Percentiles rank a stretch among this genome's conserved stretches.
Conservation (phyloP, 2,797 vertebrate species). For the Sebastes kiyomatsui region DNA sequence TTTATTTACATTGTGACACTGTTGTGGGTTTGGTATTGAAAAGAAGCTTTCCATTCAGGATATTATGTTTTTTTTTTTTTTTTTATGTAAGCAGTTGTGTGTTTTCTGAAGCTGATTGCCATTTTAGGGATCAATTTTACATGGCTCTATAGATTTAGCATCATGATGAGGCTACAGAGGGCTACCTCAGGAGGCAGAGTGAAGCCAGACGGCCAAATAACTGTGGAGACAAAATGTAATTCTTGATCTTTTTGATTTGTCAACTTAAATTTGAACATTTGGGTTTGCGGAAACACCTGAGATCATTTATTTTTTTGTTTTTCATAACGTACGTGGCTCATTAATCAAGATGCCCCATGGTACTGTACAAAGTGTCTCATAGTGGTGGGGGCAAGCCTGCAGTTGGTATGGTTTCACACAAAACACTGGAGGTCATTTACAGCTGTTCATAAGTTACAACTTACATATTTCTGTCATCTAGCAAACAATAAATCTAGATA, state of each 20-base stretch:
- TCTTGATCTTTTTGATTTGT: slow-evolving; percentile 41
- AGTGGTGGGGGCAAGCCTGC: background rate
- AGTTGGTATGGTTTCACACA: slow-evolving; percentile 2
- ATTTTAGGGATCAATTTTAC: slow-evolving; percentile 65
- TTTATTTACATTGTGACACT: slow-evolving; percentile 71
- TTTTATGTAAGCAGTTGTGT: slow-evolving; percentile 28
- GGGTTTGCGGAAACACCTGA: slow-evolving; percentile 9
- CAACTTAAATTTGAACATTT: slow-evolving; percentile 24
- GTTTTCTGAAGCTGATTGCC: slow-evolving; percentile 43
- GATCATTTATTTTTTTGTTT: slow-evolving; percentile 26
- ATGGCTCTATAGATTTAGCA: slow-evolving; percentile 43
- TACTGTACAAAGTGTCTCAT: background rate
- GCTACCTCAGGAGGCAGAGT: slow-evolving; percentile 68
- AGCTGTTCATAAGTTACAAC: slow-evolving; percentile 2
- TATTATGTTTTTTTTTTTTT: slow-evolving; percentile 44
- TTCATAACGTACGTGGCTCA: background rate
- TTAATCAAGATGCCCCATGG: slow-evolving; percentile 12
- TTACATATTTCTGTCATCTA: slow-evolving; percentile 14
- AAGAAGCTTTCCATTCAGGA: slow-evolving; percentile 70
- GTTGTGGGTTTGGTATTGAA: slow-evolving; percentile 75
- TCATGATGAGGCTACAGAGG: slow-evolving; percentile 58
- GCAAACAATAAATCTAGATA: slow-evolving; percentile 58
- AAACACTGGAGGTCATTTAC: slow-evolving; percentile 11
- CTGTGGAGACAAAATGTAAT: slow-evolving; percentile 47
- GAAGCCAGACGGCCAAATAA: slow-evolving; percentile 51